Evolutionary conservation across 2,113 vertebrate species (phyloP), one percentile per base, ranked within the genome.

Genomic region (Peromyscus polionotus): DNA sequence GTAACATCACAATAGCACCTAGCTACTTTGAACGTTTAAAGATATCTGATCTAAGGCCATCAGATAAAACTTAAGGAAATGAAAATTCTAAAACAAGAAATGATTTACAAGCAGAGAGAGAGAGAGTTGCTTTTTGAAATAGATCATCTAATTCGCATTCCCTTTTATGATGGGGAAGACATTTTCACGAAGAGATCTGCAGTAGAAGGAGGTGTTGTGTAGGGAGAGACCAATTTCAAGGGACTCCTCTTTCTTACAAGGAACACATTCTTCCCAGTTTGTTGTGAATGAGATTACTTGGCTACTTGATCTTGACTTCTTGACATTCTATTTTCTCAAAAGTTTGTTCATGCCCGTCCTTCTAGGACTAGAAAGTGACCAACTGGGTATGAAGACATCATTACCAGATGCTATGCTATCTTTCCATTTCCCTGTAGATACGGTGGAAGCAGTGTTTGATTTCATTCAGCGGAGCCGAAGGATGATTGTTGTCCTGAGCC

Each of bases 381-480:
- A 87, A 67, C 59, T 77, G 7, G 72, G 51, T 3, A 1, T 70
- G 28, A 28, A 0, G 96, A 88, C 75, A 1, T 97, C 92, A 98
- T 96, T 75, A 96, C 90, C 93, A 59, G 63, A 94, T 89, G 81
- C 93, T 86, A 10, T 90, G 73, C 88, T 96, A 14, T 98, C 31
- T 97, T 90, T 88, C 79, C 68, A 65, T 97, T 97, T 75, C 94
- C 67, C 67, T 84, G 1, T 98, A 99, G 99, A 99, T 98, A 98
- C 98, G 45, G 99, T 99, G 0, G 99, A 99, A 94, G 98, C 99
- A 0, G 98, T 99, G 67, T 98, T 99, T 1, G 98, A 98, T 92
- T 99, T 99, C 93, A 99, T 99, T 98, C 99, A 99, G 99, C 98
- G 98, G 84, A 99, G 99, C 97, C 99, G 99, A 22, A 98, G 99